Evolutionary conservation across 1,140 invertebrate genomes (phyloP).

Genomic region (Euura saliciscinereae): DNA sequence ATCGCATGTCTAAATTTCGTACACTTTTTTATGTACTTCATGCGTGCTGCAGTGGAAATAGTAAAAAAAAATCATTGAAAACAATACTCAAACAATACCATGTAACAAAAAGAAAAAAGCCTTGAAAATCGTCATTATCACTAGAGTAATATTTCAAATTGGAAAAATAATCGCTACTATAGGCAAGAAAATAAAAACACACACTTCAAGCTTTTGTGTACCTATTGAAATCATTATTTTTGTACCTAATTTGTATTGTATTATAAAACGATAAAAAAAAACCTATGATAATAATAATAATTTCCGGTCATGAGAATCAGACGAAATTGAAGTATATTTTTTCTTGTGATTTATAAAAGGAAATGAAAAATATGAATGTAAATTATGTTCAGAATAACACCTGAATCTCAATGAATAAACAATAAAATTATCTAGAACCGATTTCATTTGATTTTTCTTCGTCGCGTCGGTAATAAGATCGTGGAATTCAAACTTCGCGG

Average conservation of each 20-base stretch:
- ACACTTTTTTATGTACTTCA: neutral
- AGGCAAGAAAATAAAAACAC: constrained; percentile 8
- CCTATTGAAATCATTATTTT: constrained; percentile 36
- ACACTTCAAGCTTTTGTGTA: neutral
- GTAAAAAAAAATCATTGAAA: neutral
- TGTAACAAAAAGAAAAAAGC: neutral
- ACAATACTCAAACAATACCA: neutral
- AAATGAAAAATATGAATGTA: too few species aligned
- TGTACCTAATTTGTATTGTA: constrained; percentile 27
- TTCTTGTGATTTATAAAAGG: too few species aligned
- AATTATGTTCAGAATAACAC: too few species aligned
- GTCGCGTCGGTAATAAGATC: too few species aligned
- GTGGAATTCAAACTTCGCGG: too few species aligned
- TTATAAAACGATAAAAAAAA: constrained; percentile 10
- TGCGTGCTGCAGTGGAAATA: neutral
- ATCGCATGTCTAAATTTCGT: too few species aligned
- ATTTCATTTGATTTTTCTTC: too few species aligned
- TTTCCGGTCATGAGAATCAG: too few species aligned
- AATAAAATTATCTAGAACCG: too few species aligned
- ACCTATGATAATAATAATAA: neutral
- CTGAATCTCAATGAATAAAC: too few species aligned
- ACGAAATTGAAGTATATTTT: too few species aligned
- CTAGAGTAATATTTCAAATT: constrained; percentile 19
- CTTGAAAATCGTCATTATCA: constrained; percentile 11
- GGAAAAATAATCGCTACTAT: constrained; percentile 1